Percentiles rank a stretch among this genome's conserved stretches.
Evolutionary conservation across 2,113 vertebrate species (phyloP).

Genomic region (Trematocara stigmaticum): DNA sequence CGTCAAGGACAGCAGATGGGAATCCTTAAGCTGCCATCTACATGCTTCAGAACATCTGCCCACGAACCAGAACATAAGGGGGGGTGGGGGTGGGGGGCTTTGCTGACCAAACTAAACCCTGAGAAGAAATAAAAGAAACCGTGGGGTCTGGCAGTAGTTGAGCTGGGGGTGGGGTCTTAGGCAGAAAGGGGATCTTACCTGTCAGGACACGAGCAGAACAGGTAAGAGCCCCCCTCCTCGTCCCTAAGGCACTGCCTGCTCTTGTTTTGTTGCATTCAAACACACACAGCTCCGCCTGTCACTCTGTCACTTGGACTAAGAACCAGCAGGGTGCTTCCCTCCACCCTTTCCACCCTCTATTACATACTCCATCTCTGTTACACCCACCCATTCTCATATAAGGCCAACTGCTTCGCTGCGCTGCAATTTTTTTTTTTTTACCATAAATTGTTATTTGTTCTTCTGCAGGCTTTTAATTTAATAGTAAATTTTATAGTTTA

Average conservation of each 20-base stretch:
- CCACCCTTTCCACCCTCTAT: slow-evolving; percentile 14
- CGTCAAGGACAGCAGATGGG: slow-evolving; percentile 72
- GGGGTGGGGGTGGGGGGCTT: background rate
- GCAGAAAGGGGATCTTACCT: slow-evolving; percentile 49
- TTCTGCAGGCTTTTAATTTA: background rate
- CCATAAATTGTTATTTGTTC: background rate
- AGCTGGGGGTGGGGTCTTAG: background rate
- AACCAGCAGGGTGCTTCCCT: slow-evolving; percentile 61
- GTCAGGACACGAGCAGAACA: slow-evolving; percentile 70
- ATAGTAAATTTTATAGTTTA: background rate
- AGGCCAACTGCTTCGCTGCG: background rate
- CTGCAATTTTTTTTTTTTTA: background rate
- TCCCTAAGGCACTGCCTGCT: slow-evolving; percentile 64
- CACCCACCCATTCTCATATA: background rate
- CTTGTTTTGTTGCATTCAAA: slow-evolving; percentile 8
- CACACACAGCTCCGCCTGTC: slow-evolving; percentile 50
- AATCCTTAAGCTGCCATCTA: slow-evolving; percentile 53
- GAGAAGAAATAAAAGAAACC: slow-evolving; percentile 30
- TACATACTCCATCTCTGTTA: background rate
- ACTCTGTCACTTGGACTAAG: slow-evolving; percentile 50
- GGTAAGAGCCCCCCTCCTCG: slow-evolving; percentile 58
- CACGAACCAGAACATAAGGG: slow-evolving; percentile 7
- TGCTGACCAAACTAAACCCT: slow-evolving; percentile 41
- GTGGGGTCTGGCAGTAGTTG: slow-evolving; percentile 18
- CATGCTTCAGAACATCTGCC: slow-evolving; percentile 11